Percentiles rank a stretch among this genome's conserved stretches.
Evolutionary conservation across 2,113 vertebrate species (phyloP).

Genomic region (Fulmarus glacialis): DNA sequence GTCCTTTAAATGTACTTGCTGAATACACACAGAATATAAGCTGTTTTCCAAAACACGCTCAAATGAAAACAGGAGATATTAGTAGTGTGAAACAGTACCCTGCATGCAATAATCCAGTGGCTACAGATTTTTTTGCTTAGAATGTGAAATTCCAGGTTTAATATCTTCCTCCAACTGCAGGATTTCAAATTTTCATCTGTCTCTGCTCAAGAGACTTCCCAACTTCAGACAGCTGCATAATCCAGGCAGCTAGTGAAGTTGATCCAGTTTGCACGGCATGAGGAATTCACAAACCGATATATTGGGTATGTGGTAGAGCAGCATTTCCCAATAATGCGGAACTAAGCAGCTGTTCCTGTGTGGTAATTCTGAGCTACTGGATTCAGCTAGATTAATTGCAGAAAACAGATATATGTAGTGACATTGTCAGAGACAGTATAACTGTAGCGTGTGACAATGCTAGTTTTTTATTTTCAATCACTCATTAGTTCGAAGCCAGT

Average conservation of each 20-base stretch:
- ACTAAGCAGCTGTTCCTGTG: background rate
- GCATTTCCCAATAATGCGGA: background rate
- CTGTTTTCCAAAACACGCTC: background rate
- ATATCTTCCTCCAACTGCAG: background rate
- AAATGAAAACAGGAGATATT: background rate
- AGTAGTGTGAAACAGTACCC: background rate
- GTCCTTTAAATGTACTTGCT: background rate
- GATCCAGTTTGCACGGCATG: background rate
- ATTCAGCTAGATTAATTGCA: background rate
- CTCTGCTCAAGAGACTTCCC: background rate
- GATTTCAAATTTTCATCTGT: background rate
- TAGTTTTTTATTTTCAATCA: background rate
- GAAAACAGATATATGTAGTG: background rate
- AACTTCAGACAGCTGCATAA: background rate
- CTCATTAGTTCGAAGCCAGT: background rate
- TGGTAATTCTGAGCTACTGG: background rate
- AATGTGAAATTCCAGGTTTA: background rate
- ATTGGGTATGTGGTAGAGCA: background rate
- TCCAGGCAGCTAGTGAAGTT: background rate
- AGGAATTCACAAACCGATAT: background rate
- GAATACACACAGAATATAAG: background rate
- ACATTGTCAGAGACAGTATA: background rate
- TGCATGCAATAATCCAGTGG: background rate
- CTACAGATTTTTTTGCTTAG: background rate
- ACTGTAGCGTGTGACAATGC: rapidly evolving